Evolutionary conservation across 2,113 vertebrate genomes (phyloP).

Genomic region (Xiphias gladius): DNA sequence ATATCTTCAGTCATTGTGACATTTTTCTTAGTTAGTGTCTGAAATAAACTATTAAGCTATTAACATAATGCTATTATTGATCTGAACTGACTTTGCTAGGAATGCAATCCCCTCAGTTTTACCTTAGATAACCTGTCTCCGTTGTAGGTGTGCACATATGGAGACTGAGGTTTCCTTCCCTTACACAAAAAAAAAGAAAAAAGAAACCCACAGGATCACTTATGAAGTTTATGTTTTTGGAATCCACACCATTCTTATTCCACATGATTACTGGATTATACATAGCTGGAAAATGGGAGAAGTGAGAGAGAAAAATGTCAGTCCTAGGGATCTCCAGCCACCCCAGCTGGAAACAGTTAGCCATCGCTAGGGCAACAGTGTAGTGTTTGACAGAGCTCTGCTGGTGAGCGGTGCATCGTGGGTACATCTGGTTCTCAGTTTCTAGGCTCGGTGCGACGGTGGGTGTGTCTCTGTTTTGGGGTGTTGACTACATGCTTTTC

Average conservation of each 20-base stretch:
- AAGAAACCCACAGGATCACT: constrained; percentile 24
- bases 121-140: constrained; percentile 53
- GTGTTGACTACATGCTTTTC: constrained; percentile 53
- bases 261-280: constrained; percentile 47
- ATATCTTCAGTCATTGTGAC: not conserved
- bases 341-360: constrained; percentile 82
- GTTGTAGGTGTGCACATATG: constrained; percentile 39
- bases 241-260: constrained; percentile 4
- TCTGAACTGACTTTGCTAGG: constrained; percentile 3
- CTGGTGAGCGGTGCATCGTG: constrained; percentile 68
- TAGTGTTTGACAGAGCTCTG: constrained; percentile 76
- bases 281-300: constrained; percentile 46
- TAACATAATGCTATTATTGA: not conserved
- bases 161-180: not conserved
- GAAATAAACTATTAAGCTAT: not conserved
- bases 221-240: constrained; percentile 49
- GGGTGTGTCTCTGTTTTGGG: constrained; percentile 64
- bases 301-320: constrained; percentile 29
- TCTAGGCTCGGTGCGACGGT: constrained; percentile 44
- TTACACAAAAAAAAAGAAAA: constrained; percentile 7
- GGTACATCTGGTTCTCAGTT: constrained; percentile 80
- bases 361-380: constrained; percentile 79
- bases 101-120: constrained; percentile 4
- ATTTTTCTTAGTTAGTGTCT: not conserved
- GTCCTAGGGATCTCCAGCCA: constrained; percentile 57